Base-by-base conservation (phyloP, 1,140 invertebrate species). In the Gonatopus flavifemur region DNA sequence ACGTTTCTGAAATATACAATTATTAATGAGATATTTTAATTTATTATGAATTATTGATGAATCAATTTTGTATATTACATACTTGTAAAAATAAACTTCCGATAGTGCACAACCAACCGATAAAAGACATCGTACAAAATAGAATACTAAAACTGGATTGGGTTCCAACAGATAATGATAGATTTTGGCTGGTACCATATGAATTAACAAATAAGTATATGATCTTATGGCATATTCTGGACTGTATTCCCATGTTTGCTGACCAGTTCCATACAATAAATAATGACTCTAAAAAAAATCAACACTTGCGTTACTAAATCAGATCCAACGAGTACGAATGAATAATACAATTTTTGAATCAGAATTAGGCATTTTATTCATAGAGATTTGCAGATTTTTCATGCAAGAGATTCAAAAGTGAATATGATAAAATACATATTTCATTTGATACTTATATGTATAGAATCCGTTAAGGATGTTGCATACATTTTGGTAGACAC, bases 161-260 rank as follows among this genome's bases (percentile, higher is more conserved):
- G 88, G 85, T 49, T 89, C 84, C 22, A 95, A 81, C 12, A 94
- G 41, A 49, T 83, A 83, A 30, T 86, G 83, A 62, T 92, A 88
- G 6, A 97, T 76, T 76, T 87, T 89, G 3, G 87, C 88, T 39
- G 94, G 94, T 13, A 93, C 79, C n/a, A 88, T 88, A 80, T 97
- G 90, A 30, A 95, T 70, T 76, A 94, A 82, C 8, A 98, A 72
- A 64, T 96, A 96, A 32, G 89, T 87, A 76, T 98, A 98, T 0
- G 94, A 99, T 39, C 98, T 81, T 33, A 99, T 84, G 0, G 94
- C 94, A 81, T 90, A 98, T 50, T 84, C 78, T 13, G 97, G 95
- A 65, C 94, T 96, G 73, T 99, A 99, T 77, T 99, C 98, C 98
- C 97, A 99, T 37, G 98, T 99, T 81, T 99, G 96, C 57, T 98